Evolutionary conservation across 2,797 vertebrate genomes (phyloP).

Genomic region (Ciconia nigra): DNA sequence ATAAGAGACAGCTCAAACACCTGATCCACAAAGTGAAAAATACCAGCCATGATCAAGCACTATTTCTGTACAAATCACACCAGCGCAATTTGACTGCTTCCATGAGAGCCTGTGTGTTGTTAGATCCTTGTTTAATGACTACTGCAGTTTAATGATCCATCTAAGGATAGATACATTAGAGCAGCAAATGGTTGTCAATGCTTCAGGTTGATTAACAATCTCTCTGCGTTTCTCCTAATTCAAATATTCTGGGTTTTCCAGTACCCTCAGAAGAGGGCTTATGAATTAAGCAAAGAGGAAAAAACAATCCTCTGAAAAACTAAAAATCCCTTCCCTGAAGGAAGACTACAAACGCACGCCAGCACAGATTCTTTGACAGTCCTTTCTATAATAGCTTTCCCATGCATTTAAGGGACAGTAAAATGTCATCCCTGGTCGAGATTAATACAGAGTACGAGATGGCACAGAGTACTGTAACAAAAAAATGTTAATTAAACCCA

Average conservation of each 20-base stretch:
- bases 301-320: neutral
- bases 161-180: neutral
- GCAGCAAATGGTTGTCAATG: neutral
- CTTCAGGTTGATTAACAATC: neutral
- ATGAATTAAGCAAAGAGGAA: neutral
- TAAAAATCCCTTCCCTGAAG: neutral
- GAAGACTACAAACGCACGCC: neutral
- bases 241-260: neutral
- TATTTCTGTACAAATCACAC: neutral
- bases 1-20: neutral
- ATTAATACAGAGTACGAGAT: neutral
- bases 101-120: neutral
- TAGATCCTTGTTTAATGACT: neutral
- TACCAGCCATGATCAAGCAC: neutral
- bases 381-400: neutral
- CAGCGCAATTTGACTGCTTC: neutral
- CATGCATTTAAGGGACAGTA: neutral
- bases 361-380: neutral
- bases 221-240: neutral
- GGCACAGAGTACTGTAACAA: neutral
- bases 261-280: neutral
- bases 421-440: neutral
- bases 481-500: neutral
- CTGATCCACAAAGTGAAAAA: conserved; percentile 9
- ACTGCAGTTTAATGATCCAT: neutral